phyloP scores from a whole-genome alignment of 2,888 invertebrate species.

The Coenonympha glycerion region DNA sequence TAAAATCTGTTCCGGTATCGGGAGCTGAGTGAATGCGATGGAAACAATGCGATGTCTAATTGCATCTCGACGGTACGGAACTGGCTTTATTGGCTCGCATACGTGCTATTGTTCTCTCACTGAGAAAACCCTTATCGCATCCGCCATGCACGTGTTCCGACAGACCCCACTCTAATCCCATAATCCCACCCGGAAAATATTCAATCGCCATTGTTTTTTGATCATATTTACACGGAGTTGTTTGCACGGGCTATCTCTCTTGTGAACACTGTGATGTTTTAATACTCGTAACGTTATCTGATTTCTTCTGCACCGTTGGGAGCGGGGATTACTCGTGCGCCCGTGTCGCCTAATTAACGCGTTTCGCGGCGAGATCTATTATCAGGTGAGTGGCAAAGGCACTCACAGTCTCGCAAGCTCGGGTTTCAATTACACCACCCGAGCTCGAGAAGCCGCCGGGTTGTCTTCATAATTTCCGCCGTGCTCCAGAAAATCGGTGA shows the following conservation, averaged over 20 bases:
- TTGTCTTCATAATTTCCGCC: slow-evolving; percentile 34
- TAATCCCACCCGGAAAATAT: slow-evolving; percentile 69
- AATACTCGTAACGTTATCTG: slow-evolving; percentile 54
- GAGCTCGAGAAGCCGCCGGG: slow-evolving; percentile 11
- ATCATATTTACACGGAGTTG: slow-evolving; percentile 55
- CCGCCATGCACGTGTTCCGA: slow-evolving; percentile 48
- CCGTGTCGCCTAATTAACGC: slow-evolving; percentile 19
- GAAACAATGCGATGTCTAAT: slow-evolving; percentile 52
- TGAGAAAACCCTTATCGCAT: slow-evolving; percentile 43
- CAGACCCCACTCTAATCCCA: slow-evolving; percentile 51
- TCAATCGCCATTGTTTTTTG: slow-evolving; percentile 64
- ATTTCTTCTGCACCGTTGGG: slow-evolving; percentile 36
- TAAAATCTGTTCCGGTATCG: slow-evolving; percentile 46
- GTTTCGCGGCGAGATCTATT: slow-evolving; percentile 14
- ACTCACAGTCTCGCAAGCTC: neutral
- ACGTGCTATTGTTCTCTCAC: slow-evolving; percentile 28
- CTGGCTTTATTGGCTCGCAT: slow-evolving; percentile 38
- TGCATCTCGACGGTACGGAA: slow-evolving; percentile 46
- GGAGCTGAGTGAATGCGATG: slow-evolving; percentile 42
- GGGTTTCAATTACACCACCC: slow-evolving; percentile 14
- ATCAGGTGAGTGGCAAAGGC: slow-evolving; percentile 14
- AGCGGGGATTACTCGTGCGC: slow-evolving; percentile 15
- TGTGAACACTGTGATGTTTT: slow-evolving; percentile 54
- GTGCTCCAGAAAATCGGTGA: slow-evolving; percentile 47
- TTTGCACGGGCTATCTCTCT: slow-evolving; percentile 58